Evolutionary conservation across 2,888 invertebrate genomes (phyloP), one percentile per base, ranked within the genome.

Genomic region (Diaprepes abbreviatus): DNA sequence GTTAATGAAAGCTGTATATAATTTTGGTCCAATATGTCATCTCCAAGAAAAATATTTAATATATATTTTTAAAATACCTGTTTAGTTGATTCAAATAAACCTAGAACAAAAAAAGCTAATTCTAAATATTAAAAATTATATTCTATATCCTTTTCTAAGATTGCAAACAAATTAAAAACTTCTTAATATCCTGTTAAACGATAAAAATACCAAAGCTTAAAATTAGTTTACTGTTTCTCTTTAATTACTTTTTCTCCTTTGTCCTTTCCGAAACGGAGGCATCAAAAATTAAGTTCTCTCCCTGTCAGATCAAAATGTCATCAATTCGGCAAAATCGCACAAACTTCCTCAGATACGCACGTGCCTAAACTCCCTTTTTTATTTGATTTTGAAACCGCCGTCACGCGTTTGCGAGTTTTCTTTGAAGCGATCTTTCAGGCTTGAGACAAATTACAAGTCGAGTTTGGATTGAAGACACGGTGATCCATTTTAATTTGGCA

Each of bases 401-500:
- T 50, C 28, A 50, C 28, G 28, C 28, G 48, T 50, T 50, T 50
- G 28, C 16, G 28, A 50, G 28, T 28, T 50, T 50, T 50, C 48
- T 50, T 28, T 50, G 48, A 50, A 50, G 48, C 48, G 48, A 50
- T 50, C 48, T 28, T 50, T 50, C 48, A 28, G 16, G 28, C 48
- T 16, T 4, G 28, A 50, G 48, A 50, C 48, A 50, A 50, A 50
- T 50, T 50, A 50, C 28, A 50, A 28, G 48, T 50, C 48, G 28
- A 28, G 12, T 50, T 50, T 28, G 48, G 48, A 50, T 50, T 28
- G 48, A 50, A 50, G 48, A 50, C 48, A 28, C 12, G 48, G 48
- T 28, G 48, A 50, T 50, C 48, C 48, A 50, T 50, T 50, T 50
- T 50, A 50, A 50, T 50, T 50, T 50, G 48, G 28, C 48, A 50